These are phyloP conservation scores for Phenganax marumi DNA, from an alignment of 92 coral and sea anemone species.

Conservation along the genomic window DNA sequence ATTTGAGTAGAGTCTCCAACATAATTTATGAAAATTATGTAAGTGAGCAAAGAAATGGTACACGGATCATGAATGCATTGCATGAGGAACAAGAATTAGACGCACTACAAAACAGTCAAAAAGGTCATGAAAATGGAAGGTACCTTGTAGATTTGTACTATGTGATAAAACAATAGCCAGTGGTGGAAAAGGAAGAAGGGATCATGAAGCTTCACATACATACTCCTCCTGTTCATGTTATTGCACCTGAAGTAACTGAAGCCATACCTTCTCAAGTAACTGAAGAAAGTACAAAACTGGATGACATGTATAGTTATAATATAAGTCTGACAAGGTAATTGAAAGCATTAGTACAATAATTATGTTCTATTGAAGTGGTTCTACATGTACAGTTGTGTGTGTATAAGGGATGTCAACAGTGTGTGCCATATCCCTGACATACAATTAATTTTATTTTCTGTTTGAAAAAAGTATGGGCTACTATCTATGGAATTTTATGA, in stretches of 20 bases:
- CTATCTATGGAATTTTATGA: conserved; percentile 61
- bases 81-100: conserved; percentile 53
- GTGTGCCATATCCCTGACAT: background rate
- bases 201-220: conserved; percentile 60
- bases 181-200: conserved; percentile 59
- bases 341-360: no score
- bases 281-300: conserved; percentile 28
- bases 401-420: background rate
- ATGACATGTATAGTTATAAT: conserved; percentile 61
- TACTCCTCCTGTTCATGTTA: conserved; percentile 47
- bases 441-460: background rate
- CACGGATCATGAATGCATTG: conserved; percentile 39
- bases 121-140: conserved; percentile 60
- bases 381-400: background rate
- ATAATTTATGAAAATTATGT: conserved; percentile 52
- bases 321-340: conserved; percentile 44
- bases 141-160: conserved; percentile 58
- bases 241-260: conserved; percentile 39
- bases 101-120: conserved; percentile 45
- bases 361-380: background rate
- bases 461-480: conserved; percentile 46
- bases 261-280: conserved; percentile 41
- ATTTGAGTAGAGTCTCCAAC: conserved; percentile 44
- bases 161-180: conserved; percentile 64
- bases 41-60: conserved; percentile 37